Evolutionary conservation across 2,888 invertebrate genomes (phyloP), one percentile per base, ranked within the genome.

Genomic region (Metopia argyrocephala): DNA sequence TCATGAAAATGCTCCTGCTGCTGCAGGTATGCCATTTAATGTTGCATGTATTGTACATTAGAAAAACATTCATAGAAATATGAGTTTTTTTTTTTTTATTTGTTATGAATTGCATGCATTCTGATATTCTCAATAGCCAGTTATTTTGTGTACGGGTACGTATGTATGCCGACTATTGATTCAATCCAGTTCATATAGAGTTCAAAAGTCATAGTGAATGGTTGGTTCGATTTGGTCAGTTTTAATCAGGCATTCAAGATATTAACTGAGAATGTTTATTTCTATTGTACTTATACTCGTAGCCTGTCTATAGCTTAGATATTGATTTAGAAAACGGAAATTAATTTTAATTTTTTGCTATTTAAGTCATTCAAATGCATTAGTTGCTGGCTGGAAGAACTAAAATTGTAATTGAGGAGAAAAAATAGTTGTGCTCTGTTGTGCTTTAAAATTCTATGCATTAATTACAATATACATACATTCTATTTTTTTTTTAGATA

Each of bases 1-100:
- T 81, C 81, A 78, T 78, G 74, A 75, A 81, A 81, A 78, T 69
- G 78, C 81, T 81, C 81, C 81, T 66, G 81, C 78, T 81, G 81
- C 69, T 81, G 65, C 78, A 74, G 78, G 70, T 78, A 59, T 25
- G 62, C 23, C 56, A 25, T 59, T 25, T 27, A 12, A 59, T 79
- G 48, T 70, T 59, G 69, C 59, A 57, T 75, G 69, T 52, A n/a
- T n/a, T n/a, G 6, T 23, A 38, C 68, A 15, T 12, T 2, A 21
- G n/a, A 28, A n/a, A 27, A 59, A n/a, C 27, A 61, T 5, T 38
- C 15, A 38, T 38, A 38, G 15, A 38, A 38, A 9, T 38, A 38
- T 38, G 38, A 38, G 15, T 38, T 48, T n/a, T n/a, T n/a, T n/a
- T n/a, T n/a, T n/a, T n/a, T n/a, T n/a, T n/a, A n/a, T n/a, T 21